Evolutionary conservation across 2,888 invertebrate species (phyloP), one percentile per base, ranked within the genome.

Genomic region (Agrochola lota): DNA sequence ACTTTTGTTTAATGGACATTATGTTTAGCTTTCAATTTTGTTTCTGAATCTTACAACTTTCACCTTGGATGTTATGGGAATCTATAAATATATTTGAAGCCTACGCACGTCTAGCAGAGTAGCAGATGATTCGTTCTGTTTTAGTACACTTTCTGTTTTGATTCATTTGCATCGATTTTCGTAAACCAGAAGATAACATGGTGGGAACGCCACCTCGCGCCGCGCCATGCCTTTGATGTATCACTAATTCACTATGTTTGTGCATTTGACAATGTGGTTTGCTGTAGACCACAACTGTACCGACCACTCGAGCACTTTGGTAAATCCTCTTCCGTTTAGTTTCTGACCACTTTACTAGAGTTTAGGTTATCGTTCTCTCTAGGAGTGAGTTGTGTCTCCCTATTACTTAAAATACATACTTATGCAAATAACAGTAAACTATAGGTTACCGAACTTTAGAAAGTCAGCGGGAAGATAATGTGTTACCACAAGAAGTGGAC

Each of bases 1-100:
- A 81, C 49, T 81, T 81, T 57, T 63, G 52, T 75, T 57, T 26
- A 68, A 75, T 46, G 40, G 30, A 81, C 79, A 63, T 67, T 12
- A 49, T 60, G 80, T 81, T 80, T 77, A 57, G 43, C 26, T 70
- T 78, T 59, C 17, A 52, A 57, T 35, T 70, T 83, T 46, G 57
- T 71, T 83, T 75, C 52, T 30, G 15, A 77, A 66, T 77, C 60
- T 63, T 52, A 68, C 46, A n/a, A 55, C 62, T 78, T 78, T 57
- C 43, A 77, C 78, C 83, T 78, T 81, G 57, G 15, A 8, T 67
- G 26, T 70, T 49, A 83, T 67, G 49, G 23, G 1, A 40, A 23
- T 62, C 62, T 78, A 46, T 60, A 23, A 66, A 79, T 81, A 74
- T 17, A 63, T 40, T 71, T 20, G 30, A 35, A 40, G 8, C 12